Base-by-base conservation (phyloP, 2,113 vertebrate genomes). In the Rhea pennata region DNA sequence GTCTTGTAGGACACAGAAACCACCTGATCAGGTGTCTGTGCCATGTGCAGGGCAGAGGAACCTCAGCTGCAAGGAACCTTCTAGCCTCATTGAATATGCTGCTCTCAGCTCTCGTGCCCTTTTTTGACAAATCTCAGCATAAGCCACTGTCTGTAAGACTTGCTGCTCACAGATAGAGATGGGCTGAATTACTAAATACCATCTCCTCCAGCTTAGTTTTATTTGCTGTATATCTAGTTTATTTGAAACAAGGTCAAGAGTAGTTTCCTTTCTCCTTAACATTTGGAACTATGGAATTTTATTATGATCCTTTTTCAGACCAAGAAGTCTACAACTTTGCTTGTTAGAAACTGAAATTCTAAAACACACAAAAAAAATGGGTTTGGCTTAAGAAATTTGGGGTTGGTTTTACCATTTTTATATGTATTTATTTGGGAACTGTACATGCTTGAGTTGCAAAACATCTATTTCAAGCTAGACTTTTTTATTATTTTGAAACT, bases 361-460 rank as follows among this genome's bases (percentile, higher is more conserved):
- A 42, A 21, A n/a, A 23, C 20, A 40, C 31, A 31, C 22, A 48
- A 14, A 50, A 24, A 26, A 77, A 64, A 56, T 40, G 42, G 21
- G 46, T 88, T 90, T 90, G 88, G 86, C 84, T 95, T 79, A 81
- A 70, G 92, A 95, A 93, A 90, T 93, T 95, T 95, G 94, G 94
- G 91, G 0, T 81, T 84, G 91, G 80, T 92, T 95, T 96, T 87
- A 39, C 95, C 91, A 91, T 94, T 95, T 95, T 85, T 92, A 72
- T 93, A 72, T 9, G 9, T 84, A 82, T 95, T 73, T 84, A 73
- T 84, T 73, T 95, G 91, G 74, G 84, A 87, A 51, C 74, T 39
- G 73, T 72, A 64, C 39, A 9, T 96, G 89, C 93, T 36, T 14
- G 50, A 79, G 71, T 91, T 96, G 94, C 62, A 87, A 84, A 97